A percentile compares a stretch with the other conserved stretches of the same genome.
Evolutionary conservation across 2,113 vertebrate species (phyloP).

Genomic region (Petaurus breviceps): DNA sequence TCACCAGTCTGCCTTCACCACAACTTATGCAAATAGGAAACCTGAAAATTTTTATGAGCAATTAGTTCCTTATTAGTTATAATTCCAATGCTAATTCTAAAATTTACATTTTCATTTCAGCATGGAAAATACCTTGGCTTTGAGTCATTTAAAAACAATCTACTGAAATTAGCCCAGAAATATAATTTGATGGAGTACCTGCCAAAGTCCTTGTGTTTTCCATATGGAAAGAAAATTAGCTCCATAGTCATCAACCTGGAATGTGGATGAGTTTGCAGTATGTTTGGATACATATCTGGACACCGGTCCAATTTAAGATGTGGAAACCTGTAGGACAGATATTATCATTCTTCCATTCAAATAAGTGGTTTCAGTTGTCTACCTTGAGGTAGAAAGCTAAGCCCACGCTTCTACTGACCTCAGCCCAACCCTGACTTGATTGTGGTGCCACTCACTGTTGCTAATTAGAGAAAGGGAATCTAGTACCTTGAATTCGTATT

Average conservation of each 20-base stretch:
- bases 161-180: constrained; percentile 22
- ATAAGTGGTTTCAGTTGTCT: not conserved
- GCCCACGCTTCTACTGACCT: not conserved
- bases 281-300: not conserved
- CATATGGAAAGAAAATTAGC: not conserved
- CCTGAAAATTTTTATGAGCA: not conserved
- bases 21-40: not conserved
- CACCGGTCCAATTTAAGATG: not conserved
- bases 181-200: not conserved
- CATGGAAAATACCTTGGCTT: not conserved
- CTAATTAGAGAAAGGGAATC: not conserved
- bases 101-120: constrained; percentile 6
- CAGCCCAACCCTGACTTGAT: not conserved
- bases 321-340: not conserved
- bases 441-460: not conserved
- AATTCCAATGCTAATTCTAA: constrained; percentile 36
- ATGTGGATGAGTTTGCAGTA: not conserved
- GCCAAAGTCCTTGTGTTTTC: constrained; percentile 48
- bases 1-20: not conserved
- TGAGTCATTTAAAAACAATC: not conserved
- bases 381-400: not conserved
- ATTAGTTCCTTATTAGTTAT: constrained; percentile 5
- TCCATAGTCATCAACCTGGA: not conserved
- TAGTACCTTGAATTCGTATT: not conserved
- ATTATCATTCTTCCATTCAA: not conserved